These are phyloP conservation scores for Sminthopsis crassicaudata DNA, from an alignment of 2,113 vertebrate species.

Conservation along the genomic window DNA sequence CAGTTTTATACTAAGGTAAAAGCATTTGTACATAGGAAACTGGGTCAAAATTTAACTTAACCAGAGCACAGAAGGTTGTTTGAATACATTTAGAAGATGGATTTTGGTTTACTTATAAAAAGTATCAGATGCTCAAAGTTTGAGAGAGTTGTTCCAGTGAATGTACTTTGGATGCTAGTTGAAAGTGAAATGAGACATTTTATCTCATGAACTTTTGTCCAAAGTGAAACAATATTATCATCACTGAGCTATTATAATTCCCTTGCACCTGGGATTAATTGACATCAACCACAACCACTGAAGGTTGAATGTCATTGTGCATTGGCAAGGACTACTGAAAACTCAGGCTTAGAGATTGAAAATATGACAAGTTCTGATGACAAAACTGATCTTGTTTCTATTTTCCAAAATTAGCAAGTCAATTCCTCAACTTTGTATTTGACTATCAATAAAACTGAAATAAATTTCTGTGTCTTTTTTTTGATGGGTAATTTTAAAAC, in stretches of 20 bases:
- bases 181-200: not conserved
- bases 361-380: not conserved
- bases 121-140: not conserved
- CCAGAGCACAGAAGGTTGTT: not conserved
- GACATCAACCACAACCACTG: not conserved
- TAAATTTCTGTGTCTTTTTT: too few species aligned
- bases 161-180: not conserved
- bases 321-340: not conserved
- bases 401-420: not conserved
- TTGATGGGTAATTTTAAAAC: not conserved
- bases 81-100: not conserved
- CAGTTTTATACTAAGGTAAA: not conserved
- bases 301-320: not conserved
- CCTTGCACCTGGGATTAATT: not conserved
- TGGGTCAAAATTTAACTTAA: not conserved
- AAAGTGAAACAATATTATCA: not conserved
- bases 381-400: not conserved
- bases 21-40: constrained; percentile 8
- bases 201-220: not conserved
- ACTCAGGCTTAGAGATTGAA: not conserved
- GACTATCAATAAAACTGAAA: too few species aligned
- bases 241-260: not conserved
- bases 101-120: not conserved
- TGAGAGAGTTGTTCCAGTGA: not conserved
- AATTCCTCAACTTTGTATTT: not conserved